phyloP scores from a whole-genome alignment of 2,888 invertebrate genomes.

The Oscheius onirici region DNA sequence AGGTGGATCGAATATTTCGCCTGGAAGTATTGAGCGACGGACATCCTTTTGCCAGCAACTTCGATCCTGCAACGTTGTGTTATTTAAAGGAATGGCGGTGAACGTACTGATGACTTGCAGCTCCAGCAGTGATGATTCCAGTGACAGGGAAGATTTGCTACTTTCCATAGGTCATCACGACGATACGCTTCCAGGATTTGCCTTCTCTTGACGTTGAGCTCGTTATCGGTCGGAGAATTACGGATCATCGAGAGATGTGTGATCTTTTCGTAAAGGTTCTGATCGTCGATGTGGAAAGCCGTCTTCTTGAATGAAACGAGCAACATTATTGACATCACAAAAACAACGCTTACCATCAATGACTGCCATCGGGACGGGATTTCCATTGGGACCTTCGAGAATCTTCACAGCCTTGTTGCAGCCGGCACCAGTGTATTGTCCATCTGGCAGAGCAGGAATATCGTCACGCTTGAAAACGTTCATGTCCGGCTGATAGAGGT shows the following conservation, averaged over 20 bases:
- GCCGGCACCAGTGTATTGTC: conserved; percentile 29
- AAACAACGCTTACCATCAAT: conserved; percentile 6
- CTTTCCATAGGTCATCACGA: conserved; percentile 11
- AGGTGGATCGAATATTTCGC: conserved; percentile 40
- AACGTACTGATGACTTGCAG: background rate
- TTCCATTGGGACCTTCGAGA: background rate
- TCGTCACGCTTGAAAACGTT: conserved; percentile 11
- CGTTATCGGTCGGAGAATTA: background rate
- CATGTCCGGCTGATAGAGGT: conserved; percentile 7
- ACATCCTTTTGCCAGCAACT: conserved; percentile 20
- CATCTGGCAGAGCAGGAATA: conserved; percentile 13
- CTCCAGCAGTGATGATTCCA: background rate
- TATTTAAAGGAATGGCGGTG: background rate
- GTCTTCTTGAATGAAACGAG: conserved; percentile 25
- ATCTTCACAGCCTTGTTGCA: conserved; percentile 23
- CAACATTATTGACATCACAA: background rate
- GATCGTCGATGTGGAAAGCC: conserved; percentile 26
- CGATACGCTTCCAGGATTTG: background rate
- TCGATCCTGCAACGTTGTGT: conserved; percentile 16
- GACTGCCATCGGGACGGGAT: conserved; percentile 2
- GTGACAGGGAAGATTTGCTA: conserved; percentile 7
- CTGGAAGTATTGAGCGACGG: conserved; percentile 36
- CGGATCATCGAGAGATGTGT: background rate
- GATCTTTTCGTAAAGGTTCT: conserved; percentile 21
- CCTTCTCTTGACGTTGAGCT: background rate